These are phyloP conservation scores for Strongylocentrotus purpuratus DNA, from an alignment of 35 echinoderm and acorn worm genomes.

Conservation along the genomic window DNA sequence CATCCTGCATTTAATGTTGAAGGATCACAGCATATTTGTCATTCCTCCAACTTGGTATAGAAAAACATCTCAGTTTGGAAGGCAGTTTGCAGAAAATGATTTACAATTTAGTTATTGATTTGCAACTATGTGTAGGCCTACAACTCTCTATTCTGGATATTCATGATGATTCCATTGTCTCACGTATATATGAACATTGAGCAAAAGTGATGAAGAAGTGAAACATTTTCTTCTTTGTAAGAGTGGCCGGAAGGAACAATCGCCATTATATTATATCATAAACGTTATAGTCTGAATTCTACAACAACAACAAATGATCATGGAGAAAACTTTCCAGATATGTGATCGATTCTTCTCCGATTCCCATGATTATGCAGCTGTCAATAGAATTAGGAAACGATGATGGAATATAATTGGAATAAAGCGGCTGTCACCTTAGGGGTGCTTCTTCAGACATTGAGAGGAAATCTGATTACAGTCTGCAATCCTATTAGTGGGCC, in stretches of 20 bases:
- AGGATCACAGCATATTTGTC: too few species aligned
- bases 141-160: not conserved
- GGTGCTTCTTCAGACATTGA: not conserved
- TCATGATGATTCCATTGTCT: not conserved
- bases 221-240: not conserved
- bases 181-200: not conserved
- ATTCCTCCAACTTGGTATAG: too few species aligned
- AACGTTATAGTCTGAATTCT: not conserved
- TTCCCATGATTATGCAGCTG: not conserved
- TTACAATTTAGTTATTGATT: not conserved
- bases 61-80: too few species aligned
- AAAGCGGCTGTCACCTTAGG: not conserved
- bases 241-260: not conserved
- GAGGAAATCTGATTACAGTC: not conserved
- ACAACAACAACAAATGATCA: not conserved
- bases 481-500: not conserved
- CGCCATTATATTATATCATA: too few species aligned
- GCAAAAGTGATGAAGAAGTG: not conserved
- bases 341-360: not conserved
- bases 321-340: not conserved
- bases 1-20: too few species aligned
- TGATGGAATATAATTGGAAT: not conserved
- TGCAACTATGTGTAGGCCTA: not conserved
- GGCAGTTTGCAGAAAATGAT: not conserved
- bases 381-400: not conserved